Conservation (phyloP, 2,797 vertebrate genomes). For the Falco novaeseelandiae region DNA sequence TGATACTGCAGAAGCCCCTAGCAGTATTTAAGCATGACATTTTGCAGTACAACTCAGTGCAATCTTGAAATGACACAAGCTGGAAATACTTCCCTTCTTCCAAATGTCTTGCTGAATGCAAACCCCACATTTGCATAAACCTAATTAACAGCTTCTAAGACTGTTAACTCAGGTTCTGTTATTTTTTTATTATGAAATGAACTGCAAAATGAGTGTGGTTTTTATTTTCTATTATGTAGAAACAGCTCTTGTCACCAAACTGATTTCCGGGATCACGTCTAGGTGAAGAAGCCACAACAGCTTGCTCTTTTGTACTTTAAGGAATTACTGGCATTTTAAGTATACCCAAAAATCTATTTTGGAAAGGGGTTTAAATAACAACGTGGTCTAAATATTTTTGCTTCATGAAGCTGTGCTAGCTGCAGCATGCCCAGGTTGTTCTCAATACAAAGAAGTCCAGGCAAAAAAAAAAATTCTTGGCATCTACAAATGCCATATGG, state of each 20-base stretch:
- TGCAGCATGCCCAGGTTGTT: background rate
- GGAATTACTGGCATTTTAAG: background rate
- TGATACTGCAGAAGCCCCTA: background rate
- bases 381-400: background rate
- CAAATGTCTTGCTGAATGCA: background rate
- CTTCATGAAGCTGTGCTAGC: background rate
- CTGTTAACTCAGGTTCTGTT: background rate
- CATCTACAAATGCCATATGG: background rate
- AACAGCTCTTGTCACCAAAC: background rate
- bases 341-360: background rate
- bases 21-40: background rate
- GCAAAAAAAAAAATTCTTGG: background rate
- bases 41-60: background rate
- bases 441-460: background rate
- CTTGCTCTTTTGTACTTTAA: background rate
- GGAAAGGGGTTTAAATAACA: background rate
- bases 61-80: background rate
- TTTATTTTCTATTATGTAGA: background rate
- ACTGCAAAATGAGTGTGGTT: background rate
- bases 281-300: background rate
- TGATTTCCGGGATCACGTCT: background rate
- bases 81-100: background rate
- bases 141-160: background rate
- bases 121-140: background rate
- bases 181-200: background rate